Conservation (phyloP, 2,888 invertebrate genomes). For the Dastarcus helophoroides region DNA sequence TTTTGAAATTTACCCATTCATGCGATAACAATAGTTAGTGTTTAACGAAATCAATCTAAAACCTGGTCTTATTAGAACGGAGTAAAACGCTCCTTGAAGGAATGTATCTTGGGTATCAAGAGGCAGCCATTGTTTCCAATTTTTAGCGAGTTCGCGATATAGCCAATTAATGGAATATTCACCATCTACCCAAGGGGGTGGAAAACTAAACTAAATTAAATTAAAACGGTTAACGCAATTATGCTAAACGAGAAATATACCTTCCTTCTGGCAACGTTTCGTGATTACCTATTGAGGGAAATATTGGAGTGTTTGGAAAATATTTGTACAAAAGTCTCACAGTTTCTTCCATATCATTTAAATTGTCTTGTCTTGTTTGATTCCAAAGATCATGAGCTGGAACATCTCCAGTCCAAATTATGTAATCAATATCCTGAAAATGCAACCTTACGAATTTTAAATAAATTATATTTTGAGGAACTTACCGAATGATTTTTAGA, state of each 20-base stretch:
- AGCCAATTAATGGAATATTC: conserved; percentile 79
- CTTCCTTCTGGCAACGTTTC: conserved; percentile 87
- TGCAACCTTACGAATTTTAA: too few relatives aligned
- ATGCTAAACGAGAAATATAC: background rate
- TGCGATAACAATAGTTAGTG: conserved; percentile 90
- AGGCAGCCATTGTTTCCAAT: conserved; percentile 87
- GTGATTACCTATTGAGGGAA: conserved; percentile 91
- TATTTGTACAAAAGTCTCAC: conserved; percentile 68
- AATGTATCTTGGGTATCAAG: conserved; percentile 71
- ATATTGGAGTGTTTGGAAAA: conserved; percentile 85
- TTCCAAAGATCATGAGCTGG: conserved; percentile 94
- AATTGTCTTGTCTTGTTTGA: conserved; percentile 74
- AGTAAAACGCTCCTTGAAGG: conserved; percentile 80
- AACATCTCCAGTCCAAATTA: conserved; percentile 92
- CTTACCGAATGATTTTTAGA: conserved; percentile 66
- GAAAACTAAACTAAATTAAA: conserved; percentile 66
- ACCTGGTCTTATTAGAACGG: conserved; percentile 75
- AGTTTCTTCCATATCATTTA: conserved; percentile 72
- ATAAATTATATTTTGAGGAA: too few relatives aligned
- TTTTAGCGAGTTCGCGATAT: conserved; percentile 73
- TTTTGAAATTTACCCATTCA: conserved; percentile 75
- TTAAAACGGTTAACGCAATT: background rate
- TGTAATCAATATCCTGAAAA: conserved; percentile 76
- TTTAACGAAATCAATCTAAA: conserved; percentile 89
- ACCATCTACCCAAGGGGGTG: conserved; percentile 64